Conservation (phyloP, 1,140 invertebrate species). For the Ylistrum balloti region DNA sequence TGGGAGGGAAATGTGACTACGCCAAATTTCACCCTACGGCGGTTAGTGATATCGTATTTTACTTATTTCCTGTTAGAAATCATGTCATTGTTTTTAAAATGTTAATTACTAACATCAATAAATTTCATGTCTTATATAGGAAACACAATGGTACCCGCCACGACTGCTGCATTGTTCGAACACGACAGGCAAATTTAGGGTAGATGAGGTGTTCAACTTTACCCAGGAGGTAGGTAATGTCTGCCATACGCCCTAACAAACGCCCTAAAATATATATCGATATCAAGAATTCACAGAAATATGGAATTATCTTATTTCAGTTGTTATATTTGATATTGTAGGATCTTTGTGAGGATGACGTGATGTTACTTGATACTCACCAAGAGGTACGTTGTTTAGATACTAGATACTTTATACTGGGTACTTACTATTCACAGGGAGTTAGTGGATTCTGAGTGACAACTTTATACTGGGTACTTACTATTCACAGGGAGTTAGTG, state of each 20-base stretch:
- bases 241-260: too few relatives aligned
- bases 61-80: too few relatives aligned
- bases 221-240: slow-evolving; percentile 78
- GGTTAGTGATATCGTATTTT: slow-evolving; percentile 46
- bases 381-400: slow-evolving; percentile 81
- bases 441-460: too few relatives aligned
- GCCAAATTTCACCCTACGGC: slow-evolving; percentile 59
- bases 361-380: slow-evolving; percentile 91
- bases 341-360: slow-evolving; percentile 86
- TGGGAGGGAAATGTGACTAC: slow-evolving; percentile 72
- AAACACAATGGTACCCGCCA: slow-evolving; percentile 71
- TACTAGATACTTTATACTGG: too few relatives aligned
- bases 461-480: too few relatives aligned
- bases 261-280: too few relatives aligned
- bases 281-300: too few relatives aligned
- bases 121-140: background rate
- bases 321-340: slow-evolving; percentile 25
- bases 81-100: too few relatives aligned
- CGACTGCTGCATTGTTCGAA: slow-evolving; percentile 88
- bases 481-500: too few relatives aligned
- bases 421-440: too few relatives aligned
- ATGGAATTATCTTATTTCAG: background rate
- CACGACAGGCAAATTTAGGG: slow-evolving; percentile 84
- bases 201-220: slow-evolving; percentile 86
- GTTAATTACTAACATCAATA: too few relatives aligned